Base-by-base conservation (phyloP, 2,888 invertebrate genomes). In the Tinea pellionella region DNA sequence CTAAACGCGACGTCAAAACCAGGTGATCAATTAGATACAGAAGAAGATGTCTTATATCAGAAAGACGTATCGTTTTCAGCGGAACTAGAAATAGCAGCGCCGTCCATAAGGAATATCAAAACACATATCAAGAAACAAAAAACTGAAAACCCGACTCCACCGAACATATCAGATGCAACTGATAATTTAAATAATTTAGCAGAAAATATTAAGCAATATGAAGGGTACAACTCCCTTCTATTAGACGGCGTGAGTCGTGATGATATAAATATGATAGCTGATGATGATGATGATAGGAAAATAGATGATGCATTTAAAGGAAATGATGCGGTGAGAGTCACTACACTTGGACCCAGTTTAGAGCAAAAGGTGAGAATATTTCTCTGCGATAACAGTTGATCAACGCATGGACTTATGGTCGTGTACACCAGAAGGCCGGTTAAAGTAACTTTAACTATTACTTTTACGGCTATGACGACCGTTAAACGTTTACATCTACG, bases 11-110 rank as follows among this genome's bases (percentile, higher is more conserved):
- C 94, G 61, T 80, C 77, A 61, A 88, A 88, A 69, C 85, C 90
- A 63, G 89, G 90, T 62, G 90, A 90, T 59, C 73, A 78, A 0
- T 65, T 73, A 41, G 89, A 90, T 67, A 85, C 89, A 59, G 91
- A 90, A 69, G 91, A 91, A 72, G 93, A 93, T 75, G 90, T 94
- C 62, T 80, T 94, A 41, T 93, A 93, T 69, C 93, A 93, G 77
- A 94, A 93, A 77, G 94, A 93, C 69, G 93, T 92, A 2, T 92
- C 93, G 59, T 92, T 94, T 77, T 93, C 93, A 64, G 93, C 93
- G 32, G 92, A 93, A 78, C 84, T 93, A 74, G 91, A 90, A 71
- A 78, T 87, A 69, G 86, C 88, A 60, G 16, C 63, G 12, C 84
- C 88, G 79, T 86, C 84, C 84, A 64, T 41, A 85, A 86, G 78